These are phyloP conservation scores for Zootoca vivipara DNA, from an alignment of 2,113 vertebrate species.

Conservation along the genomic window DNA sequence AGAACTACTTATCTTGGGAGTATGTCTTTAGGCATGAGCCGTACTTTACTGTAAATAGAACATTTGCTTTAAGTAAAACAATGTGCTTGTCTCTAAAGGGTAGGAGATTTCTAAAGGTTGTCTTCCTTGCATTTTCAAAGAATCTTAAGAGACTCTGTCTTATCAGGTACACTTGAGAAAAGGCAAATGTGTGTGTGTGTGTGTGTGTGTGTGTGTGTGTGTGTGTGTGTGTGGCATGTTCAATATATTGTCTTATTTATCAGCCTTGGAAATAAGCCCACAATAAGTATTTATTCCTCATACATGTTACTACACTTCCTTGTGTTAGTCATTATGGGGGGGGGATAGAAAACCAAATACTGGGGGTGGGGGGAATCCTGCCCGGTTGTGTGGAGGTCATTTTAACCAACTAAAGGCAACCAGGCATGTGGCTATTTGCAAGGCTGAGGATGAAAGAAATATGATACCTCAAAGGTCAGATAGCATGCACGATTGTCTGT, in stretches of 20 bases:
- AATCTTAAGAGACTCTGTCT: not conserved
- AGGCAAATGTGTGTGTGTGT: not conserved
- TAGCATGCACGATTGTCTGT: not conserved
- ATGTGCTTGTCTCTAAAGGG: not conserved
- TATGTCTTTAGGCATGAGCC: not conserved
- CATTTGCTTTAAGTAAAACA: not conserved
- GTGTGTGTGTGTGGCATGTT: not conserved
- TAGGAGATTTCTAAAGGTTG: not conserved
- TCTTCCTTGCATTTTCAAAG: not conserved
- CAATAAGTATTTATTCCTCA: not conserved
- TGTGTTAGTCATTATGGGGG: not conserved
- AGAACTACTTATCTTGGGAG: not conserved
- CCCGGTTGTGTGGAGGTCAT: not conserved
- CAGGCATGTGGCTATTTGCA: not conserved
- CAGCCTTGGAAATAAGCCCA: not conserved
- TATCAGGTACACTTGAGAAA: not conserved
- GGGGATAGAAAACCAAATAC: not conserved
- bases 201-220: not conserved
- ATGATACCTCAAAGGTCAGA: not conserved
- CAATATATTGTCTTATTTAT: not conserved
- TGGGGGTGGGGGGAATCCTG: not conserved
- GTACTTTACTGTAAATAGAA: not conserved
- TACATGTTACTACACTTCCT: not conserved
- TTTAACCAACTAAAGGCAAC: not conserved
- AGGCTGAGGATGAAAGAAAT: not conserved